phyloP scores from a whole-genome alignment of 1,140 invertebrate species.

The Hirudo medicinalis region DNA sequence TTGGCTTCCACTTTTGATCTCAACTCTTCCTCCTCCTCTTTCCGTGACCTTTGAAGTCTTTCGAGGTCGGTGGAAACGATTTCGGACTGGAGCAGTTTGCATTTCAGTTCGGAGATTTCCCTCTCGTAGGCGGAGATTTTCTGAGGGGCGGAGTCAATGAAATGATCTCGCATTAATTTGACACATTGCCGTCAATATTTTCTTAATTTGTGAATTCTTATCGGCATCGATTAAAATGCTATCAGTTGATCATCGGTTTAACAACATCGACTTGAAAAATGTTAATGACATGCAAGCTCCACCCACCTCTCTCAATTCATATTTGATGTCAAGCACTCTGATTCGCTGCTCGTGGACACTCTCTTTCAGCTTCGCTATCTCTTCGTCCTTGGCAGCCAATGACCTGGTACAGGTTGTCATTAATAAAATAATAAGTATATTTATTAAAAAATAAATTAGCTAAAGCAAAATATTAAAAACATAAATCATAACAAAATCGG shows the following conservation, averaged over 20 bases:
- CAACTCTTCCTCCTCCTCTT: constrained; percentile 27
- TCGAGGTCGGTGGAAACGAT: constrained; percentile 53
- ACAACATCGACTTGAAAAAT: no score
- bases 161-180: no score
- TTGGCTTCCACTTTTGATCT: constrained; percentile 32
- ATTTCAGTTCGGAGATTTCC: constrained; percentile 51
- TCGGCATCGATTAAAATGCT: no score
- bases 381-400: constrained; percentile 13
- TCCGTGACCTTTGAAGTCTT: constrained; percentile 13
- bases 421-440: no score
- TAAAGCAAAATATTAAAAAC: no score
- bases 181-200: no score
- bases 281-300: no score
- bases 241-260: no score
- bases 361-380: constrained; percentile 13
- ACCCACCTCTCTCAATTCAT: constrained; percentile 21
- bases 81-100: constrained; percentile 52
- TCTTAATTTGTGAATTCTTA: no score
- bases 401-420: neutral
- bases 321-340: constrained; percentile 20
- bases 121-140: constrained; percentile 36
- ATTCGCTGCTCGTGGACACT: constrained; percentile 20
- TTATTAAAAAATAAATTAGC: no score
- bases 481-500: no score
- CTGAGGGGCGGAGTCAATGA: constrained; percentile 23